Evolutionary conservation across 2,888 invertebrate species (phyloP).

Genomic region (Stictocephala bisonia): DNA sequence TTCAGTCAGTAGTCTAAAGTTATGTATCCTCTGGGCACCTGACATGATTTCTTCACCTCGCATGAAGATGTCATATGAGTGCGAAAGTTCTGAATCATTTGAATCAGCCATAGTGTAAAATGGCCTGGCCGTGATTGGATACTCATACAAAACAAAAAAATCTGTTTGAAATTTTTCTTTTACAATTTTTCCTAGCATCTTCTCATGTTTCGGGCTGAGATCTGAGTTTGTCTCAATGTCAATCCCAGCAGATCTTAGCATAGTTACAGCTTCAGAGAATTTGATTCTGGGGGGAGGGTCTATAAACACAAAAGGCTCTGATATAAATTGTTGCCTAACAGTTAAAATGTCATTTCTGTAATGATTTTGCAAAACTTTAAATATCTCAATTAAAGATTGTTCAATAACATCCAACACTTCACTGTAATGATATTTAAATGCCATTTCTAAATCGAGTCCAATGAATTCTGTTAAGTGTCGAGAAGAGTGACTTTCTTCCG

Average conservation of each 20-base stretch:
- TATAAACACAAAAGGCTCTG: background rate
- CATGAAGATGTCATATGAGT: conserved; percentile 99
- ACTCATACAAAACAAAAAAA: conserved; percentile 25
- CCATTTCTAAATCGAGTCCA: conserved; percentile 98
- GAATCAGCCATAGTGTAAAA: conserved; percentile 88
- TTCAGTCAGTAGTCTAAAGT: conserved; percentile 87
- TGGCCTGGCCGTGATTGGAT: background rate
- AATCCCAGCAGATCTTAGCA: conserved; percentile 1
- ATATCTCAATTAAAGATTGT: conserved; percentile 89
- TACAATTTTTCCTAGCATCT: conserved; percentile 3
- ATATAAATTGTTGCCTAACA: background rate
- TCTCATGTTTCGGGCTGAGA: conserved; percentile 2
- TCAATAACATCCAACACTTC: conserved; percentile 93
- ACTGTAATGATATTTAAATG: conserved; percentile 97
- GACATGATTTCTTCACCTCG: conserved; percentile 97
- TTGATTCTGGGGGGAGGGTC: background rate
- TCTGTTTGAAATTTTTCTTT: conserved; percentile 10
- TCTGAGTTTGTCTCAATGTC: background rate
- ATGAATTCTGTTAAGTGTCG: conserved; percentile 98
- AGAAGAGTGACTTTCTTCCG: conserved; percentile 99
- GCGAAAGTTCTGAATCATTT: conserved; percentile 84
- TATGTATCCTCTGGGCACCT: conserved; percentile 97
- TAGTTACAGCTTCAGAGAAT: conserved; percentile 1
- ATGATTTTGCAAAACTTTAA: conserved; percentile 84
- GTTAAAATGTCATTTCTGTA: conserved; percentile 37